phyloP scores from a whole-genome alignment of 2,888 invertebrate species.

The Pammene fasciana region DNA sequence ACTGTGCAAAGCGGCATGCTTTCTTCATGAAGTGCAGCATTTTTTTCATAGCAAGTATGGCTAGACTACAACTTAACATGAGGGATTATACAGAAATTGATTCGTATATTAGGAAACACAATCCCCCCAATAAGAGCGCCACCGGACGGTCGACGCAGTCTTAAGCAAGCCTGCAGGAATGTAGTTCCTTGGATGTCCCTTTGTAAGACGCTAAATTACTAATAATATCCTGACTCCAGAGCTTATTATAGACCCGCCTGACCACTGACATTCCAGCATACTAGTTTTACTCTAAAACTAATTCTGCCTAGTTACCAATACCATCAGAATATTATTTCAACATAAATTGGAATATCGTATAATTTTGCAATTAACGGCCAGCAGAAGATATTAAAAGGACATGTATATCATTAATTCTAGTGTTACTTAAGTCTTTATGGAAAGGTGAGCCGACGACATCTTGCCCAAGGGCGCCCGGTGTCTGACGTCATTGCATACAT shows the following conservation, averaged over 20 bases:
- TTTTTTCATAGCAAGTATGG: too few relatives aligned
- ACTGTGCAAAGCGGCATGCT: too few relatives aligned
- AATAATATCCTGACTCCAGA: not conserved
- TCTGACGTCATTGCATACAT: conserved; percentile 11
- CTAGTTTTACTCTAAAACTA: not conserved
- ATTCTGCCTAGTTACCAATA: conserved; percentile 8
- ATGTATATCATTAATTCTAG: conserved; percentile 10
- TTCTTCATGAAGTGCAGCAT: too few relatives aligned
- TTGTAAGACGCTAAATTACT: too few relatives aligned
- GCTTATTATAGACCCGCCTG: not conserved
- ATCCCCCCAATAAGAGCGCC: too few relatives aligned
- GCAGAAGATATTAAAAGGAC: not conserved
- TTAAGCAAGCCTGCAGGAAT: too few relatives aligned
- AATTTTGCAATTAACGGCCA: conserved; percentile 11
- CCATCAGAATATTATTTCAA: conserved; percentile 7
- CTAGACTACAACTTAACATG: too few relatives aligned
- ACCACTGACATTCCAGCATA: conserved; percentile 1
- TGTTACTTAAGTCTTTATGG: not conserved
- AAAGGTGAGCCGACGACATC: not conserved
- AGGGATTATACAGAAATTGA: too few relatives aligned
- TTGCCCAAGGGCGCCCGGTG: conserved; percentile 15
- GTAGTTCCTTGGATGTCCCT: too few relatives aligned
- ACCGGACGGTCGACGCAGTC: too few relatives aligned
- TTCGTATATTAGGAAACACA: too few relatives aligned
- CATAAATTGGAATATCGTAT: conserved; percentile 17